phyloP scores from a whole-genome alignment of 2,888 invertebrate genomes.

The Drosophila testacea region DNA sequence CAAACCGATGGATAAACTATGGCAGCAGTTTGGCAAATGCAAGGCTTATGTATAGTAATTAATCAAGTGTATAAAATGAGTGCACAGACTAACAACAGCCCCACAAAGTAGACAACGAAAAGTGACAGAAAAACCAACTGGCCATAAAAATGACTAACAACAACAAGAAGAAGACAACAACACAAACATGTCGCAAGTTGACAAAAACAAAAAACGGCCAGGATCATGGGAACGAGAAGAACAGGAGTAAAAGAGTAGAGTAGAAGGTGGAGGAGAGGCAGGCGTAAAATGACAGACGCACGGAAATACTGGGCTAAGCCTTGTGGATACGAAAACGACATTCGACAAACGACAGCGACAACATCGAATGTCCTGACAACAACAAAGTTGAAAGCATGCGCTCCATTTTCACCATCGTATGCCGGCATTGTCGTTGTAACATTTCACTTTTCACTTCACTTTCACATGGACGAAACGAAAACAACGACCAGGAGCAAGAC shows the following conservation, averaged over 20 bases:
- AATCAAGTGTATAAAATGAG: conserved; percentile 53
- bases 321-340: conserved; percentile 29
- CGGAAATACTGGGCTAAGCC: conserved; percentile 66
- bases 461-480: conserved; percentile 69
- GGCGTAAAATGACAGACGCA: conserved; percentile 39
- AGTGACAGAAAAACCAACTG: conserved; percentile 47
- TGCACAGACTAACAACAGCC: conserved; percentile 25
- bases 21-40: conserved; percentile 49
- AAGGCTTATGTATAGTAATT: conserved; percentile 56
- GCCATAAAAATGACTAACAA: conserved; percentile 59
- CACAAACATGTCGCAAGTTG: conserved; percentile 36
- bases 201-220: conserved; percentile 46
- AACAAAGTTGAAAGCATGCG: conserved; percentile 53
- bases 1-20: conserved; percentile 24
- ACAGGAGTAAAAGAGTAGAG: conserved; percentile 20
- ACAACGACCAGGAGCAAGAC: conserved; percentile 13
- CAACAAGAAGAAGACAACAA: conserved; percentile 16
- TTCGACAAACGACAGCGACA: conserved; percentile 10
- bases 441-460: conserved; percentile 84
- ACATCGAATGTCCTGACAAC: conserved; percentile 47
- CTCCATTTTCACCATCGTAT: conserved; percentile 55
- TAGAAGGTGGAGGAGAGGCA: conserved; percentile 23
- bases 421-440: conserved; percentile 73
- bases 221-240: conserved; percentile 28
- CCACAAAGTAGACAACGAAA: conserved; percentile 27